Evolutionary conservation across 2,888 invertebrate species (phyloP), one percentile per base, ranked within the genome.

Genomic region (Microctonus hyperodae): DNA sequence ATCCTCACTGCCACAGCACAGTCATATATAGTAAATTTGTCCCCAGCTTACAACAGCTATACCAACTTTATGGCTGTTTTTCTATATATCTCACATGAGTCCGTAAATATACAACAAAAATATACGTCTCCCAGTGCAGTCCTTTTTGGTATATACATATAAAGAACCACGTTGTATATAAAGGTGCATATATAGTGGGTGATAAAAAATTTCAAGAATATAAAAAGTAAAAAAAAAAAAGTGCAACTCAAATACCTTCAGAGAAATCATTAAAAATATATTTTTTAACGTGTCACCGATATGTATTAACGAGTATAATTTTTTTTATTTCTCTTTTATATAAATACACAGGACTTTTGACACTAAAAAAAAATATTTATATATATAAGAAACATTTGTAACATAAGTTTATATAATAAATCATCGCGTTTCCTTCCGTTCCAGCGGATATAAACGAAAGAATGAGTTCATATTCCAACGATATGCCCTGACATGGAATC

Each of bases 381-480:
- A 51, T 3, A 25, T 16, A 51, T 5, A 51, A 22, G 50, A 51
- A 1, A 28, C 16, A 28, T 55, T 55, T 28, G 13, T 28, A 28
- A 33, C 13, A 22, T 53, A 40, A 37, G 44, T 22, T n/a, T 35
- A 35, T 51, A 35, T 23, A 22, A 66, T 66, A 56, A 62, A 57
- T 61, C 58, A 40, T 56, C 57, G n/a, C 22, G 31, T 59, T 40
- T 28, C 22, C 31, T 70, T 62, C 56, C 67, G 22, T 20, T 44
- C 28, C 44, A 48, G 22, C 60, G 44, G 50, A 65, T 48, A 70
- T 40, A 69, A 48, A 65, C 67, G 73, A 75, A 78, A 79, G 79
- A 79, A 79, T 78, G 78, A 82, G 82, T 80, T 79, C 78, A 80
- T 79, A 71, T 73, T 61, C 57, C 13, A 61, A 22, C 33, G 28